These are phyloP conservation scores for Amiota mariae DNA, from an alignment of 2,888 invertebrate genomes.

Conservation along the genomic window DNA sequence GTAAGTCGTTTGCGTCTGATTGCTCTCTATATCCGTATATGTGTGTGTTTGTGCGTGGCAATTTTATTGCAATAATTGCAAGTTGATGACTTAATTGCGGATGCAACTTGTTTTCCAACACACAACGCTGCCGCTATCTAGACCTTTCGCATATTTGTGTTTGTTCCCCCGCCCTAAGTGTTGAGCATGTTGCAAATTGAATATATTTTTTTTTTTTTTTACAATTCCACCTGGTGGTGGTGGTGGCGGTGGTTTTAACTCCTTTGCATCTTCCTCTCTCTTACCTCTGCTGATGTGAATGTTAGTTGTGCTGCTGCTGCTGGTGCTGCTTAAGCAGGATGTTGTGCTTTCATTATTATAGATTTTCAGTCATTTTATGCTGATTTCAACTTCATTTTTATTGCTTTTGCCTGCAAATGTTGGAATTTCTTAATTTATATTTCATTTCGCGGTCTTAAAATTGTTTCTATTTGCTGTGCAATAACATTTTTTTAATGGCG, in stretches of 20 bases:
- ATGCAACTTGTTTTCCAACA: slow-evolving; percentile 67
- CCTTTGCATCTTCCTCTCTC: not conserved
- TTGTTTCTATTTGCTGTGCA: not conserved
- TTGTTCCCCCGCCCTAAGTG: slow-evolving; percentile 15
- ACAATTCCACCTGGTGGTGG: slow-evolving; percentile 15
- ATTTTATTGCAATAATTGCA: slow-evolving; percentile 69
- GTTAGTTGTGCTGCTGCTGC: not conserved
- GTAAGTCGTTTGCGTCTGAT: slow-evolving; percentile 1
- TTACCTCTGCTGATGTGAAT: not conserved
- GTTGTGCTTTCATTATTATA: slow-evolving; percentile 63
- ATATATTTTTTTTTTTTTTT: slow-evolving; percentile 49
- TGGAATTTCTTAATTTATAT: slow-evolving; percentile 14
- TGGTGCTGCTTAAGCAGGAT: slow-evolving; percentile 61
- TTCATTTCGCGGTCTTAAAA: not conserved
- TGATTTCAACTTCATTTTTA: not conserved
- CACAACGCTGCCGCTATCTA: slow-evolving; percentile 27
- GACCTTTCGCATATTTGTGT: slow-evolving; percentile 1
- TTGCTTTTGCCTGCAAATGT: not conserved
- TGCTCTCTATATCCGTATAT: slow-evolving; percentile 26
- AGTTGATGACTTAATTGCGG: slow-evolving; percentile 67
- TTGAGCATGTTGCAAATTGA: slow-evolving; percentile 58
- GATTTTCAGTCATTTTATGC: slow-evolving; percentile 28
- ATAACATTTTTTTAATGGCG: not conserved
- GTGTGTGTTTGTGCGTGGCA: slow-evolving; percentile 56
- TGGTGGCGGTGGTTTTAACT: slow-evolving; percentile 13